Percentiles rank a stretch among this genome's conserved stretches.
Conservation (phyloP, 2,888 invertebrate species). For the Erynnis tages region DNA sequence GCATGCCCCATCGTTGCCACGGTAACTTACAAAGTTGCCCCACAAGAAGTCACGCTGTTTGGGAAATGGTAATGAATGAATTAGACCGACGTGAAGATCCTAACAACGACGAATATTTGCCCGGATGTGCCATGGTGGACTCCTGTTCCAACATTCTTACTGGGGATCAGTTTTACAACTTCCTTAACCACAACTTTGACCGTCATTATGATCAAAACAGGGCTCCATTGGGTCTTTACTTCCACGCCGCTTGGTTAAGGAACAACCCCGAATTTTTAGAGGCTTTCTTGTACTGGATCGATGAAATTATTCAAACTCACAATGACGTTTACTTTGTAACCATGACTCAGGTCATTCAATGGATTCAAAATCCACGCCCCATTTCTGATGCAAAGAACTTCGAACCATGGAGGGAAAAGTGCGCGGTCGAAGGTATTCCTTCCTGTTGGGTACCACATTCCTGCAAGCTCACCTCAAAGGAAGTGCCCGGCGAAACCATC, state of each 20-base stretch:
- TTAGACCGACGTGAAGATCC: constrained; percentile 95
- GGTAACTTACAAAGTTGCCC: constrained; percentile 96
- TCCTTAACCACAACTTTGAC: constrained; percentile 96
- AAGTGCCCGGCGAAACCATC: constrained; percentile 96
- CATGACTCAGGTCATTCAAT: constrained; percentile 97
- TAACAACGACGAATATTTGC: constrained; percentile 92
- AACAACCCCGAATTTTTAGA: constrained; percentile 96
- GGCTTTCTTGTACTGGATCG: constrained; percentile 96
- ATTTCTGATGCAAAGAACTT: constrained; percentile 93
- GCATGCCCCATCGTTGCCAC: constrained; percentile 96
- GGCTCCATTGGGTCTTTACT: constrained; percentile 93
- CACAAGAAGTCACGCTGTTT: constrained; percentile 95
- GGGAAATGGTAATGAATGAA: constrained; percentile 98
- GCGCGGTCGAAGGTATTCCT: constrained; percentile 90
- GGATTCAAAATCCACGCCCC: constrained; percentile 96
- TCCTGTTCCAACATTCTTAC: constrained; percentile 95
- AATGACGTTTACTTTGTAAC: constrained; percentile 97
- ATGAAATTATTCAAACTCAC: constrained; percentile 91
- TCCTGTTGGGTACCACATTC: constrained; percentile 95
- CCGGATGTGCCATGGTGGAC: constrained; percentile 97
- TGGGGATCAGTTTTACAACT: constrained; percentile 96
- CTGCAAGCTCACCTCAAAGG: constrained; percentile 95
- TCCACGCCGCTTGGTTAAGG: constrained; percentile 96
- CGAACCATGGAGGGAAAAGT: constrained; percentile 97
- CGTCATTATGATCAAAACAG: constrained; percentile 95